Evolutionary conservation across 2,888 invertebrate species (phyloP), one percentile per base, ranked within the genome.

Genomic region (Neoaliturus tenellus): DNA sequence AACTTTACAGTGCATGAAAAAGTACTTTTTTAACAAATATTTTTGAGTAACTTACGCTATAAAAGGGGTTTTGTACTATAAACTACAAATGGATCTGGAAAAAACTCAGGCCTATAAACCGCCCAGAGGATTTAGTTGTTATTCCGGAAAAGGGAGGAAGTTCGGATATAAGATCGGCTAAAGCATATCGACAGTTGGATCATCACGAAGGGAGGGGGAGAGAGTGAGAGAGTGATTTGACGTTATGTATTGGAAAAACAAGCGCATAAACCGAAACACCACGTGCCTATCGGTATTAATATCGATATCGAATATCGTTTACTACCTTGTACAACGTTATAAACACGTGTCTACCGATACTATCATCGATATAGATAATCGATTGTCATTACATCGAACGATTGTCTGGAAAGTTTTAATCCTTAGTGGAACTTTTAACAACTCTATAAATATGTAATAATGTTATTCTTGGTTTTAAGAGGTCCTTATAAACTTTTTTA

Each of bases 61-160:
- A 39, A 48, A n/a, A 17, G n/a, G 25, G 25, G 1, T 62, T 62
- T 23, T 51, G 23, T 51, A 51, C 6, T 51, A 0, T 62, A 28
- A 62, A 28, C 31, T 62, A 28, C 5, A 23, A 31, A 62, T 28
- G 28, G 2, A 2, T 28, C 62, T 17, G 31, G 62, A 28, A 12
- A 62, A 62, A 62, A 62, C 28, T 62, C 62, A 17, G 62, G 28
- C 62, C 62, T 62, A 62, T 51, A 51, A 51, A 62, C 8, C 31
- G 28, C 14, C 62, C 62, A 17, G 69, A 69, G 35, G 69, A 69
- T 69, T 69, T 69, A 69, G 69, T 39, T 69, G 69, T 69, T 69
- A 69, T 69, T 69, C 69, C 69, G 35, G 69, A 69, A 69, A 69
- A 69, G 67, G 67, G 33, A 62, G 33, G 67, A 69, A 69, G 69